Evolutionary conservation across 2,888 invertebrate genomes (phyloP).

Genomic region (Leptopilina syphax): DNA sequence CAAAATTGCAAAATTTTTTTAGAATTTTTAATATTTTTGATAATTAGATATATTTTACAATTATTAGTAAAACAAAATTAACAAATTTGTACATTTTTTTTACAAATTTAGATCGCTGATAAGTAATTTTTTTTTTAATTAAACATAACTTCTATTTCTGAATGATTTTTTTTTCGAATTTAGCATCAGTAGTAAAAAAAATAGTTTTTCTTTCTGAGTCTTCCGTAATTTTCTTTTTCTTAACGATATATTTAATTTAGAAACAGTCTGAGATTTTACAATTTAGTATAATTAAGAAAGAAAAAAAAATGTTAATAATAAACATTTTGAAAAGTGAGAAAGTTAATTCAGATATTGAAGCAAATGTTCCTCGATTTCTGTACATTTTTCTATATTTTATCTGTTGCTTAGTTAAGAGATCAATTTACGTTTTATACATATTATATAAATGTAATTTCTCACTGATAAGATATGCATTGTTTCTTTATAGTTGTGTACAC

Average conservation of each 20-base stretch:
- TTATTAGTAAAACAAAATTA: no score
- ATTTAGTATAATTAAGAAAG: background rate
- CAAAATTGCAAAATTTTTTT: no score
- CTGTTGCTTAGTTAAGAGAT: constrained; percentile 33
- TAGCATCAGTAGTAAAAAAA: constrained; percentile 10
- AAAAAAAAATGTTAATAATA: background rate
- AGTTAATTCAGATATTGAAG: constrained; percentile 2
- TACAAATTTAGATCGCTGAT: background rate
- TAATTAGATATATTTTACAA: no score
- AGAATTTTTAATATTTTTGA: no score
- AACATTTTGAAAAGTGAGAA: constrained; percentile 8
- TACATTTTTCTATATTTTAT: constrained; percentile 6
- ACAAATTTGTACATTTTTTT: background rate
- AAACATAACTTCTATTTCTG: background rate
- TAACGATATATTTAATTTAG: background rate
- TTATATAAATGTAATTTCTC: constrained; percentile 1
- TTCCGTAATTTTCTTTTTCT: background rate
- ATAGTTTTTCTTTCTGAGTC: constrained; percentile 5
- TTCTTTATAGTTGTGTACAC: constrained; percentile 20
- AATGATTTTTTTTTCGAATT: background rate
- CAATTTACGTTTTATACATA: background rate
- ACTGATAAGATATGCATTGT: constrained; percentile 12
- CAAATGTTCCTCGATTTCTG: background rate
- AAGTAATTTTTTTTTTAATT: background rate
- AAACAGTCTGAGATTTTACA: constrained; percentile 9